Base-by-base conservation (phyloP, 2,797 vertebrate species). In the Momotus momota region DNA sequence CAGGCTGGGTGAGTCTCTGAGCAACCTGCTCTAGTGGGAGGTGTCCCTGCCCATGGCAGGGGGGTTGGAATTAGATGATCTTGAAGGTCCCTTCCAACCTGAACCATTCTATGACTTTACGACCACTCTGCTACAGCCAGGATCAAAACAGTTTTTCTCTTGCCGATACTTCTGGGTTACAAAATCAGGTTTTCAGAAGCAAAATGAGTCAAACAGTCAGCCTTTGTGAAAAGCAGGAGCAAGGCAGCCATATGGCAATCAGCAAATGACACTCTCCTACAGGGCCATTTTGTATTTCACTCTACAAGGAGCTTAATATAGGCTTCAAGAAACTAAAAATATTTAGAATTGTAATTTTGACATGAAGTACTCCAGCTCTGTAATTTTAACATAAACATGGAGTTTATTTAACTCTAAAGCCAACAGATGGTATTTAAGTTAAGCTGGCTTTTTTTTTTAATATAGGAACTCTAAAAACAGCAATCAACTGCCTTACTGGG, bases 371-470 rank as follows among this genome's bases (percentile, higher is more conserved):
- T 96, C 88, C 20, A 94, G 93, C 93, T 95, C 85, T 95, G 86
- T 80, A 95, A 96, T 97, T 96, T 97, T 92, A 95, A 95, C 93
- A 96, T 93, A 96, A 96, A 96, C 88, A 94, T 11, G 20, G 67
- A 95, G 93, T 96, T 96, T 95, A 96, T 96, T 97, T 96, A 96
- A 96, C 96, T 96, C 95, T 96, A 49, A 90, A 96, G 78, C 92
- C 90, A 96, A 96, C 96, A 97, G 94, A 96, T 95, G 95, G 94
- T 96, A 97, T 95, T 96, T 96, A 96, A 97, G 86, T 95, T 90
- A 86, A 86, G 88, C 29, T 84, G 41, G 85, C 62, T 93, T 41
- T 48, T 88, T 71, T 74, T 58, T 92, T 86, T 86, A 23, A 77
- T 38, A 67, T 78, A 67, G 64, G 62, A 67, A 62, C 33, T 96